Base-by-base conservation (phyloP, 53 echinoderm and acorn worm species). In the Echinometra lucunter region DNA sequence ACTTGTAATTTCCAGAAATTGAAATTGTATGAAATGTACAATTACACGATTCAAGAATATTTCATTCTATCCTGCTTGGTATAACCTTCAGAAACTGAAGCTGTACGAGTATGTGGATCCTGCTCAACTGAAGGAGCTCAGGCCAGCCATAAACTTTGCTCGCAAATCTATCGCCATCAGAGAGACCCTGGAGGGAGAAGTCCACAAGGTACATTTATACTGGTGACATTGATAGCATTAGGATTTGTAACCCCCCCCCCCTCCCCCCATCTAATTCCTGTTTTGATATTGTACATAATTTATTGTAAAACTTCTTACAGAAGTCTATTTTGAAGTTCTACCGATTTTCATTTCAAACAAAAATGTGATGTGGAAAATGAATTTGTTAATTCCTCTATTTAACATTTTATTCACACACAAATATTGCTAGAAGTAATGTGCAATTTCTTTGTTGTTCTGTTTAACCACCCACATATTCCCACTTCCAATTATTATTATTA, bases 71-170 rank as follows among this genome's bases (percentile, higher is more conserved):
- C 49, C 45, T 12, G 10, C 37, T 49, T 85, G 49, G 21, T 85
- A 35, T 53, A 63, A 60, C 85, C 37, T 58, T 17, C 94, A 98
- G 99, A 98, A 97, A 97, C 95, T 98, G 96, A 98, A 98, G 95
- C 75, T 98, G 89, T 98, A 97, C 45, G 97, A 97, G 90, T 98
- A 97, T 66, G 97, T 98, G 0, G 97, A 98, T 89, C 96, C 96
- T 2, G 92, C 69, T 2, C 99, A 98, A 90, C 53, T 97, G 91
- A 91, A 69, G 47, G 99, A 97, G 38, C 95, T 97, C 17, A 89
- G 96, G 47, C 99, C 97, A 2, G 95, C 95, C 17, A 95, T 98
- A 57, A 96, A 96, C 44, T 98, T 93, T 91, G 97, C 97, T 6
- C 95, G 96, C 44, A 98, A 98, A 49, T 97, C 98, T 38, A 97